These are phyloP conservation scores for Fragum fragum DNA, from an alignment of 2,888 invertebrate species.

Conservation along the genomic window DNA sequence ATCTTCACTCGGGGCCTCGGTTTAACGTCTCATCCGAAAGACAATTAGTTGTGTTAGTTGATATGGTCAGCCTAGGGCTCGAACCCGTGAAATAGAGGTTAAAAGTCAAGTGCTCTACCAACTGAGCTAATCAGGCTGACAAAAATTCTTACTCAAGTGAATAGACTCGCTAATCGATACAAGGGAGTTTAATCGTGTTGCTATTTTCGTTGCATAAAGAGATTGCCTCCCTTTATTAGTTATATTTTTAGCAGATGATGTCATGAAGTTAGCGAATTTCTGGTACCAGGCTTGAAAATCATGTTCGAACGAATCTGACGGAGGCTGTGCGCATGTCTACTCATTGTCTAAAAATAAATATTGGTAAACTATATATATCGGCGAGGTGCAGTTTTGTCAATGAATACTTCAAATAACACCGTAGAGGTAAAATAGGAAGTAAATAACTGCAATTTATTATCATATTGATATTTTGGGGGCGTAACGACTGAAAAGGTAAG, in stretches of 20 bases:
- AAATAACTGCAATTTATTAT: background rate
- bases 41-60: too few relatives aligned
- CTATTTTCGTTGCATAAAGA: background rate
- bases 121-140: too few relatives aligned
- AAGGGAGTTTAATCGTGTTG: constrained; percentile 6
- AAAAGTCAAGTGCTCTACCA: too few relatives aligned
- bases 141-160: too few relatives aligned
- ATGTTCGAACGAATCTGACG: background rate
- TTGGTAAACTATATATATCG: constrained; percentile 4
- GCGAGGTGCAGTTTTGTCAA: background rate
- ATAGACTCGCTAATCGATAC: too few relatives aligned
- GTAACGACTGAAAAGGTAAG: too few relatives aligned
- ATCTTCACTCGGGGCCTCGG: too few relatives aligned
- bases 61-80: too few relatives aligned
- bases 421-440: too few relatives aligned
- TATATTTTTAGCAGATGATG: constrained; percentile 10
- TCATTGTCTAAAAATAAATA: constrained; percentile 19
- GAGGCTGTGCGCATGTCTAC: constrained; percentile 8
- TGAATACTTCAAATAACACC: background rate
- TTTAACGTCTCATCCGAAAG: too few relatives aligned
- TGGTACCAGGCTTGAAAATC: constrained; percentile 7
- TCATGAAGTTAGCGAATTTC: background rate
- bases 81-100: too few relatives aligned
- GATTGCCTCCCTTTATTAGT: background rate
- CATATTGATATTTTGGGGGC: background rate